A percentile compares a stretch with the other conserved stretches of the same genome.
phyloP scores from a whole-genome alignment of 2,797 vertebrate species.

The Lates japonicus region DNA sequence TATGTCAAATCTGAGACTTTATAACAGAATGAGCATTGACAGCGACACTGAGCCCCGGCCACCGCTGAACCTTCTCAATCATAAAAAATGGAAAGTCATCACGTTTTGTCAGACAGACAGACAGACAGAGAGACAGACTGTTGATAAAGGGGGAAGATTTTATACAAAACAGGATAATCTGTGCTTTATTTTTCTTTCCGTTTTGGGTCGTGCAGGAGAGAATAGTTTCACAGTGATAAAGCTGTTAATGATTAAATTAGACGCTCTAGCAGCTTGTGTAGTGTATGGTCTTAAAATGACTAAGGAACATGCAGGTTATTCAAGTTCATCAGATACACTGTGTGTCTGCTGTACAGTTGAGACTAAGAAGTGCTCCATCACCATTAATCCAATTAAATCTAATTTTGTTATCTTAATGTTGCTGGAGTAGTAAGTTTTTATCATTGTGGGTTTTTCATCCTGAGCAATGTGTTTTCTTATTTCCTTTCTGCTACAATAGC shows the following conservation, averaged over 20 bases:
- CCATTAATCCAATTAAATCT: conserved; percentile 27
- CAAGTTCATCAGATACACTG: conserved; percentile 1
- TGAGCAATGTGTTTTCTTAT: background rate
- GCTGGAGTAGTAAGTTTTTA: background rate
- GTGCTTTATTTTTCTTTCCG: conserved; percentile 10
- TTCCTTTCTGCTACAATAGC: background rate
- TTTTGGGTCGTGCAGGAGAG: background rate
- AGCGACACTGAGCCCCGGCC: conserved; percentile 42
- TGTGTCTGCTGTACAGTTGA: background rate
- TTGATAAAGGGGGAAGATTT: conserved; percentile 25
- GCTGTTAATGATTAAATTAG: conserved; percentile 21
- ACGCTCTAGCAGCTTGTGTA: conserved; percentile 12
- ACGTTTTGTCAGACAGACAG: conserved; percentile 34
- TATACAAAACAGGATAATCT: conserved; percentile 12
- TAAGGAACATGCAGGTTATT: background rate
- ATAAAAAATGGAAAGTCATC: conserved; percentile 60
- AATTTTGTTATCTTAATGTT: conserved; percentile 13
- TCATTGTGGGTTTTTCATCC: background rate
- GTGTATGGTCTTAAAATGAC: conserved; percentile 12
- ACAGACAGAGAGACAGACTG: conserved; percentile 18
- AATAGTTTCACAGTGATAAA: conserved; percentile 26
- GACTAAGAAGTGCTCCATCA: conserved; percentile 1
- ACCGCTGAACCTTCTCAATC: conserved; percentile 44
- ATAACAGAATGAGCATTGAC: conserved; percentile 72
- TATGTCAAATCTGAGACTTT: conserved; percentile 66